phyloP scores from a whole-genome alignment of 1,140 invertebrate species.

The Stegodyphus mimosarum region DNA sequence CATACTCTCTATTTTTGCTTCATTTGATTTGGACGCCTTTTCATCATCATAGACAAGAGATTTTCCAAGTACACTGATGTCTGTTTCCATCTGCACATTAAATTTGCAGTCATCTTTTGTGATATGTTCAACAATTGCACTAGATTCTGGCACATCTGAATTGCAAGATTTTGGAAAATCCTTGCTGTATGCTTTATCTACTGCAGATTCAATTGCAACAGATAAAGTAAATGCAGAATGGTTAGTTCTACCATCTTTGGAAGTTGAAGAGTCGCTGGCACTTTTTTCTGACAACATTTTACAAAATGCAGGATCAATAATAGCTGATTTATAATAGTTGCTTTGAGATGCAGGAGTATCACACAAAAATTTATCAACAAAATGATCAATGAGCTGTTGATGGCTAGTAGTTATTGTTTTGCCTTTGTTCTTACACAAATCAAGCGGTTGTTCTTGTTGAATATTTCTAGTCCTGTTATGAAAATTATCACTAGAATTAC shows the following conservation, averaged over 20 bases:
- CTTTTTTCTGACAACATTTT: constrained; percentile 43
- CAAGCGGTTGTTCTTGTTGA: constrained; percentile 60
- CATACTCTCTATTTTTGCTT: not conserved
- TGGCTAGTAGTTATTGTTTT: constrained; percentile 64
- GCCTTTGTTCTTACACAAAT: constrained; percentile 62
- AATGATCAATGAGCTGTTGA: constrained; percentile 67
- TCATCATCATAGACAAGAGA: not conserved
- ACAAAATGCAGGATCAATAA: constrained; percentile 41
- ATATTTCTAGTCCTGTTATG: not conserved
- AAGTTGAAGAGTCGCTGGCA: constrained; percentile 5
- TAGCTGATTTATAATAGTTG: constrained; percentile 30
- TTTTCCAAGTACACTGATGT: not conserved
- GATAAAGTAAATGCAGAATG: constrained; percentile 47
- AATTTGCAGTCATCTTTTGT: not conserved
- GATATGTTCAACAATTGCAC: constrained; percentile 4
- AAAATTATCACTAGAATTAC: not conserved
- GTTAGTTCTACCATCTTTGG: constrained; percentile 7
- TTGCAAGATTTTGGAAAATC: constrained; percentile 15
- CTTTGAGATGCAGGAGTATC: constrained; percentile 47
- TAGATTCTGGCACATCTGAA: constrained; percentile 25
- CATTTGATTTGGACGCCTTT: not conserved
- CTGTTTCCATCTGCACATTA: not conserved
- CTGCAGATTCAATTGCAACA: constrained; percentile 55
- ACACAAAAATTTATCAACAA: constrained; percentile 66
- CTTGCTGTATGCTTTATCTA: constrained; percentile 56